phyloP scores from a whole-genome alignment of 2,113 vertebrate genomes.

The Hydropotes inermis region DNA sequence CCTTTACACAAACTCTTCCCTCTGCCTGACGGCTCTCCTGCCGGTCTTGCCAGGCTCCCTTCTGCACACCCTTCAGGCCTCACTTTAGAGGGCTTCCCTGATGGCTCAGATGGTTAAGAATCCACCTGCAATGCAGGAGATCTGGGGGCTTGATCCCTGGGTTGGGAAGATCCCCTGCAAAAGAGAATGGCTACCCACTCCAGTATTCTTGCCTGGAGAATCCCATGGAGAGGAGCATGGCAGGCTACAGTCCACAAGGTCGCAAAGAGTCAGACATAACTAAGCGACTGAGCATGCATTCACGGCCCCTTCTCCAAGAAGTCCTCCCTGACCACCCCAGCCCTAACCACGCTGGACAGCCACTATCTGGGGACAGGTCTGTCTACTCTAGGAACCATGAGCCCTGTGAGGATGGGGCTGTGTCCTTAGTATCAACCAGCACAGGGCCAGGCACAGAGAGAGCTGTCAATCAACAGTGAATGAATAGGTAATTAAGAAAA shows the following conservation, averaged over 20 bases:
- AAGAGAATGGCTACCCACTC: neutral
- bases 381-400: neutral
- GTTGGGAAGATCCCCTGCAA: neutral
- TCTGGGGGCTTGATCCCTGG: neutral
- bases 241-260: neutral
- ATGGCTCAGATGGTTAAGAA: neutral
- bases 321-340: neutral
- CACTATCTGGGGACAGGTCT: neutral
- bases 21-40: neutral
- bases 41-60: neutral
- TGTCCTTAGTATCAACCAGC: conserved; percentile 6
- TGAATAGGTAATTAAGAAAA: neutral
- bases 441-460: neutral
- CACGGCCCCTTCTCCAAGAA: neutral
- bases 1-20: conserved; percentile 18
- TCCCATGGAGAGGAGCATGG: neutral
- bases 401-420: neutral
- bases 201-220: neutral
- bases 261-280: neutral
- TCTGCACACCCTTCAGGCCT: neutral
- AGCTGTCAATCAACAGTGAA: neutral
- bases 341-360: neutral
- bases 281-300: neutral
- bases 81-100: neutral
- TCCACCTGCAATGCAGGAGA: neutral